Conservation (phyloP, 2,888 invertebrate species). For the Sminthurinus aureus region DNA sequence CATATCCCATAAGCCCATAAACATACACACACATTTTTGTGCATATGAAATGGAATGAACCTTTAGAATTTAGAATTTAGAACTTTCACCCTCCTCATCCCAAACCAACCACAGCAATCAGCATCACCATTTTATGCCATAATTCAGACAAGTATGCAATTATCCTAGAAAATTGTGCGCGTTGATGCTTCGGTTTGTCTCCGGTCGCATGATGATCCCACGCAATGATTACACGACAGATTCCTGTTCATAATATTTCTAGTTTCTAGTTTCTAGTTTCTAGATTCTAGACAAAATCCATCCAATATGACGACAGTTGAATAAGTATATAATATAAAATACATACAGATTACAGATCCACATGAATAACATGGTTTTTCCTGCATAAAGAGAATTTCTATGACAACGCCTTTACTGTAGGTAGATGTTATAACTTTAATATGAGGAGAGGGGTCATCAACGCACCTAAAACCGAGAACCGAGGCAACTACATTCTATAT, state of each 20-base stretch:
- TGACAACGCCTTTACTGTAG: no score
- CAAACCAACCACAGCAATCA: slow-evolving; percentile 4
- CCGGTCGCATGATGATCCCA: neutral
- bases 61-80: neutral
- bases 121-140: neutral
- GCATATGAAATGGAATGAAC: no score
- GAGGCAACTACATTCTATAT: neutral
- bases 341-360: neutral
- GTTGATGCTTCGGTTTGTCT: neutral
- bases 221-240: neutral
- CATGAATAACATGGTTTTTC: no score
- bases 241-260: neutral
- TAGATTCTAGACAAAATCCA: neutral
- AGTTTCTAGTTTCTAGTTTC: no score
- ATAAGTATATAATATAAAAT: neutral
- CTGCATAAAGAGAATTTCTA: no score
- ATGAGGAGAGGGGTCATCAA: neutral
- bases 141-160: slow-evolving; percentile 1
- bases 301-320: no score
- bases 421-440: neutral
- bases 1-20: no score
- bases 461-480: no score
- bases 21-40: no score
- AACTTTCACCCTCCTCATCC: neutral
- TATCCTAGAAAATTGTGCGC: neutral